Evolutionary conservation across 2,113 vertebrate genomes (phyloP), one percentile per base, ranked within the genome.

Genomic region (Lagopus leucura): DNA sequence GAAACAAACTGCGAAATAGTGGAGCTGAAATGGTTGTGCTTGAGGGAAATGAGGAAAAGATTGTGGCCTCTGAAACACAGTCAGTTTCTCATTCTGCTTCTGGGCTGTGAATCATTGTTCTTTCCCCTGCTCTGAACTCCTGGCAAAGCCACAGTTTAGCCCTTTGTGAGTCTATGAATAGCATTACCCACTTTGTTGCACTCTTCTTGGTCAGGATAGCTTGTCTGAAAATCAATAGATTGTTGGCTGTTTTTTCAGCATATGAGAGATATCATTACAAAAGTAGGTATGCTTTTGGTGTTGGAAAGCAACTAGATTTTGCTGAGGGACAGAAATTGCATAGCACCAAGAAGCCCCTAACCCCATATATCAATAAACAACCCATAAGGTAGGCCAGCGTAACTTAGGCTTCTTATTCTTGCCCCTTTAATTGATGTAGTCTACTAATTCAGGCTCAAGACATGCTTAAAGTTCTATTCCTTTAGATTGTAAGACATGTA

Each of bases 31-130:
- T 3, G 5, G 21, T 24, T 69, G 63, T 82, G 77, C 86, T 92
- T 67, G 28, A 75, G 27, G 90, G 58, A 94, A 92, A 79, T 20
- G 25, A 54, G 48, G 82, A 69, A 92, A 89, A 94, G 74, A 89
- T 40, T 73, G 45, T 52, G 73, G 60, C 70, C 63, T 86, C 63
- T 82, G 66, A 92, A 86, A 85, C 50, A 55, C 11, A 65, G 84
- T 48, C 18, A 1, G 3, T 93, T 94, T 79, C 78, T 87, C 27
- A 42, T 55, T 92, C n/a, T 80, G 8, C 8, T 69, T 5, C 50
- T 70, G 9, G 16, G 50, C 67, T 89, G 77, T 70, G 84, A 84
- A 73, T 90, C 81, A 77, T 66, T 11, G 57, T 66, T 22, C 86
- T 85, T 64, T 57, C 67, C 48, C 54, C 17, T 61, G 19, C 45